phyloP scores from a whole-genome alignment of 2,113 vertebrate species.

The Pyxicephalus adspersus region DNA sequence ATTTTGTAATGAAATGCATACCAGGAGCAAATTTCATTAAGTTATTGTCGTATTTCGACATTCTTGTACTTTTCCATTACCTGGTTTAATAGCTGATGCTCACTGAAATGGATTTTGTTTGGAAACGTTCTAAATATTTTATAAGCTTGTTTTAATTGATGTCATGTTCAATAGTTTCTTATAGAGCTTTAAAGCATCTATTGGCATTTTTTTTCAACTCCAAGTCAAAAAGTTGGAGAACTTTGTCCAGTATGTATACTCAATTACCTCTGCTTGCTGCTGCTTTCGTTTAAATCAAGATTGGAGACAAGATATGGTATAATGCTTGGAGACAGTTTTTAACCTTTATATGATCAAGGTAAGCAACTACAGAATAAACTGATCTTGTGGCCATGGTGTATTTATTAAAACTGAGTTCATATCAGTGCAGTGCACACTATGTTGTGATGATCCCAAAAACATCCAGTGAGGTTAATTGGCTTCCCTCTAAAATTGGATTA shows the following conservation, averaged over 20 bases:
- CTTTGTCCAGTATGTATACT: slow-evolving; percentile 18
- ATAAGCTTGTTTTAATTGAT: slow-evolving; percentile 67
- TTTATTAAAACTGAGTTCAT: too few relatives aligned
- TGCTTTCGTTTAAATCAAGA: background rate
- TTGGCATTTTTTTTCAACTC: slow-evolving; percentile 47
- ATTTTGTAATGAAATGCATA: slow-evolving; percentile 10
- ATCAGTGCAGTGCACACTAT: too few relatives aligned
- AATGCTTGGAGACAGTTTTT: too few relatives aligned
- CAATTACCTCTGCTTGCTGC: background rate
- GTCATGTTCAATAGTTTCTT: slow-evolving; percentile 62
- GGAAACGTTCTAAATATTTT: slow-evolving; percentile 64
- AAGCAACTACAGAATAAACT: too few relatives aligned
- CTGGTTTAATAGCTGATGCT: slow-evolving; percentile 33
- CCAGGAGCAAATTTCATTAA: slow-evolving; percentile 38
- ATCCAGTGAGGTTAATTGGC: too few relatives aligned
- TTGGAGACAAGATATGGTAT: too few relatives aligned
- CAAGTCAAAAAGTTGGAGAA: slow-evolving; percentile 34
- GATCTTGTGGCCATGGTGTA: too few relatives aligned
- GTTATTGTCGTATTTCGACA: slow-evolving; percentile 30
- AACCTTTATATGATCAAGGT: too few relatives aligned
- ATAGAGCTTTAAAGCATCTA: slow-evolving; percentile 41
- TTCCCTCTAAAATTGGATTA: too few relatives aligned
- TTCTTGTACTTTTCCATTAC: slow-evolving; percentile 22
- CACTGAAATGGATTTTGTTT: slow-evolving; percentile 58
- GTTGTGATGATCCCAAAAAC: too few relatives aligned